A percentile compares a stretch with the other conserved stretches of the same genome.
These are phyloP conservation scores for Protobothrops mucrosquamatus DNA, from an alignment of 2,113 vertebrate genomes.

Conservation along the genomic window DNA sequence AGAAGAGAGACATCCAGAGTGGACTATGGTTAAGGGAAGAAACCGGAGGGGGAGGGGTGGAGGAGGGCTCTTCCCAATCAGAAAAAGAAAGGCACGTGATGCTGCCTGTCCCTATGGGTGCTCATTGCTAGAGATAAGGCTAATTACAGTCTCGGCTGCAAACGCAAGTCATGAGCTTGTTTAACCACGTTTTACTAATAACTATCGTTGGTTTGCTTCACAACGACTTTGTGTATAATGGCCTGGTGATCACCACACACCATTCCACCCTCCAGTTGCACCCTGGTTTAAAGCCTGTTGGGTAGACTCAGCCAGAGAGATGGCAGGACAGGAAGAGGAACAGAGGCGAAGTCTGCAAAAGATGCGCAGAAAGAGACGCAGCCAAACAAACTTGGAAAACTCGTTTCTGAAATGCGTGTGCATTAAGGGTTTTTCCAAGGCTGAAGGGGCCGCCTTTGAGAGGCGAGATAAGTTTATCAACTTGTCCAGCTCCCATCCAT, in stretches of 20 bases:
- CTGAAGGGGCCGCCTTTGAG: not conserved
- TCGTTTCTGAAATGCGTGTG: not conserved
- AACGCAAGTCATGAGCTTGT: not conserved
- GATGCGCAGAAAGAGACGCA: not conserved
- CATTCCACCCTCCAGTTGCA: not conserved
- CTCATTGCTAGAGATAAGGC: not conserved
- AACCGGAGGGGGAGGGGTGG: not conserved
- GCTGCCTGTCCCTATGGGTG: not conserved
- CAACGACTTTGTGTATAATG: not conserved
- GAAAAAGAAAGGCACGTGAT: not conserved
- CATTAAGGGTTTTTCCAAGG: not conserved
- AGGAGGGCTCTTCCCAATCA: not conserved
- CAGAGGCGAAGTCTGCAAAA: not conserved
- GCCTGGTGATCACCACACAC: not conserved
- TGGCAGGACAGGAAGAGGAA: not conserved
- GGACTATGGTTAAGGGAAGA: not conserved
- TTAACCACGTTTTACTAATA: not conserved
- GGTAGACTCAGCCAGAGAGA: not conserved
- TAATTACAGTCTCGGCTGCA: not conserved
- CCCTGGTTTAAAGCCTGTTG: not conserved
- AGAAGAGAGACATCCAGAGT: not conserved
- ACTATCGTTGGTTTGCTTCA: not conserved
- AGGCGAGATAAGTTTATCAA: not conserved
- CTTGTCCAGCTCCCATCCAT: not conserved
- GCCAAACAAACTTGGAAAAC: not conserved